These are phyloP conservation scores for Cacatua alba DNA, from an alignment of 2,113 vertebrate genomes.

Conservation along the genomic window DNA sequence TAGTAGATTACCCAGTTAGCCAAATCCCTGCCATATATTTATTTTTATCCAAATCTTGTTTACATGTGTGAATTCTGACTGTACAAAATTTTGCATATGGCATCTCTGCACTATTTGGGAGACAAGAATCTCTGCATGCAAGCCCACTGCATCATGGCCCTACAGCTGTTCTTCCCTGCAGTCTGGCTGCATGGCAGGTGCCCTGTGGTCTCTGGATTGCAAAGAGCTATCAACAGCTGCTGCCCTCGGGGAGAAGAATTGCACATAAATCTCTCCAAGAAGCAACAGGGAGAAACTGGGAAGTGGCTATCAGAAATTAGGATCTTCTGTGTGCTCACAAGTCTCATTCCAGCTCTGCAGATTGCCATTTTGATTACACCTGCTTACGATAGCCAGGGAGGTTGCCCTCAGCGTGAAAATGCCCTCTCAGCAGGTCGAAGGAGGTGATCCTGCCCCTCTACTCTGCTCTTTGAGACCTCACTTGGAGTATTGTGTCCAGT, in stretches of 20 bases:
- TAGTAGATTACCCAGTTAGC: background rate
- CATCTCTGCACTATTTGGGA: background rate
- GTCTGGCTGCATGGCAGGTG: background rate
- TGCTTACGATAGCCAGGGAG: background rate
- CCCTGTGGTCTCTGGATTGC: rapidly evolving
- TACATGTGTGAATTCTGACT: background rate
- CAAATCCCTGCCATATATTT: constrained; percentile 15
- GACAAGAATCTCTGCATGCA: background rate
- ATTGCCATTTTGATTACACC: background rate
- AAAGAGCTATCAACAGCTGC: rapidly evolving
- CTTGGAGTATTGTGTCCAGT: background rate
- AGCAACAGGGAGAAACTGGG: background rate
- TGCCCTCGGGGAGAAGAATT: background rate
- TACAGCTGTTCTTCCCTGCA: background rate
- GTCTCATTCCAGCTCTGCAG: background rate
- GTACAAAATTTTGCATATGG: background rate
- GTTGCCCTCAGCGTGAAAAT: background rate
- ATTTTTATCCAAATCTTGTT: constrained; percentile 7
- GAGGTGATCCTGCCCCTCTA: background rate
- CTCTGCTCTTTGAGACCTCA: background rate
- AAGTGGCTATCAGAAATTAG: background rate
- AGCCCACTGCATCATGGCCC: background rate
- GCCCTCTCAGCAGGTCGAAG: background rate
- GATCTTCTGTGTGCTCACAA: background rate
- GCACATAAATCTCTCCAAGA: background rate